Evolutionary conservation across 2,113 vertebrate species (phyloP), one percentile per base, ranked within the genome.

Genomic region (Jaculus jaculus): DNA sequence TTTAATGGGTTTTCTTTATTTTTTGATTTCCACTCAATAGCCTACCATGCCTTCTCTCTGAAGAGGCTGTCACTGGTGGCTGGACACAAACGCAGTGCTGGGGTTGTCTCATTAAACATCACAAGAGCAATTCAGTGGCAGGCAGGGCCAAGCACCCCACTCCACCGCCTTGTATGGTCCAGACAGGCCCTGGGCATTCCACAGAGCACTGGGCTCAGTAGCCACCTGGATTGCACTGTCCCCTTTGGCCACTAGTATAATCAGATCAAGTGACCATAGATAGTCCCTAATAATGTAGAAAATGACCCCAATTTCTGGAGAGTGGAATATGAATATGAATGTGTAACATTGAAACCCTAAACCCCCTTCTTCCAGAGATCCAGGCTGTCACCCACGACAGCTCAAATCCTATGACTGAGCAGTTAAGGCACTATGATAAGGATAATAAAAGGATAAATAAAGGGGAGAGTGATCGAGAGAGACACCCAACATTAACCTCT

Each of bases 361-460:
- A 32, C 89, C 75, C 37, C 78, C 60, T 84, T 39, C 3, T 42
- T 72, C 3, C 4, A 47, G 47, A 58, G 42, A 91, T 80, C 65
- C 84, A 86, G 51, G 54, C 65, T 34, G 73, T 11, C 71, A 9
- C 30, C 12, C 37, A 18, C 11, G 65, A 77, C 8, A 72, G 72
- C 87, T 26, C 2, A 9, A 74, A 66, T 34, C 63, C 20, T 28
- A 63, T 68, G 60, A 34, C 74, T 63, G 83, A 90, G 42, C 74
- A 74, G 61, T 89, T 83, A 93, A 92, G 79, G 51, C 87, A 24
- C 28, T 0, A 89, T 61, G 63, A 86, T 90, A 92, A 92, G 83
- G 47, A 63, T 42, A 72, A 92, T 87, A n/a, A n/a, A n/a, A n/a
- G n/a, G n/a, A n/a, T 26, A 83, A 20, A n/a, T 39, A 32, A 65